Evolutionary conservation across 1,140 invertebrate species (phyloP).

Genomic region (Diplogasteroides magnus): DNA sequence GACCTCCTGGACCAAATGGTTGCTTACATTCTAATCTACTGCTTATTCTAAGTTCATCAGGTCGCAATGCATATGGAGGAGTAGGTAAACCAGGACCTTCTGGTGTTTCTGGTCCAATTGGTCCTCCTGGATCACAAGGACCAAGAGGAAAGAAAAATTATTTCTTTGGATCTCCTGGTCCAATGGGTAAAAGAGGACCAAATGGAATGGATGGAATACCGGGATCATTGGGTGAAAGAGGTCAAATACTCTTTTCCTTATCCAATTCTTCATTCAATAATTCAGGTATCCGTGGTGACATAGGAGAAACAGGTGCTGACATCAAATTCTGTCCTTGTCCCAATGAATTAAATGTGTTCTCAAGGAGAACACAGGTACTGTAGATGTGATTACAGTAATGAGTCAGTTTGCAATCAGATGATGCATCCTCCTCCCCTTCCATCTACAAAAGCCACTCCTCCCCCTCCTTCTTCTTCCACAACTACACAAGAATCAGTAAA

Average conservation of each 20-base stretch:
- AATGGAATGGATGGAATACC: conserved; percentile 29
- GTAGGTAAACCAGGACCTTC: conserved; percentile 27
- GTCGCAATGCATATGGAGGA: conserved; percentile 15
- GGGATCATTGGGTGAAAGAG: conserved; percentile 22
- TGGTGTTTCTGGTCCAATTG: conserved; percentile 27
- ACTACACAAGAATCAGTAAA: too few species aligned
- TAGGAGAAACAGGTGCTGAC: conserved; percentile 23
- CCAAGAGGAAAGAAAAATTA: conserved; percentile 31
- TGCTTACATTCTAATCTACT: too few species aligned
- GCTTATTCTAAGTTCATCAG: too few species aligned
- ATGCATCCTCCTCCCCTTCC: too few species aligned
- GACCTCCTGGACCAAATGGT: conserved; percentile 13
- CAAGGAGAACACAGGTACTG: too few species aligned
- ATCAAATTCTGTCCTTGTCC: conserved; percentile 36
- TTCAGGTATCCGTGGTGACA: conserved; percentile 7
- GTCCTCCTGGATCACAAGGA: conserved; percentile 30
- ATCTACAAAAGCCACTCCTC: too few species aligned
- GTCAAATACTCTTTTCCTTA: neutral
- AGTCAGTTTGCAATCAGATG: too few species aligned
- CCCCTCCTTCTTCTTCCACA: too few species aligned
- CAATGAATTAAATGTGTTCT: conserved; percentile 21
- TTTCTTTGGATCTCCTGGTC: conserved; percentile 26
- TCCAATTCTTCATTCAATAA: neutral
- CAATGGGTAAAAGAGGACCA: conserved; percentile 15
- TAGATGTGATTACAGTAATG: too few species aligned